Conservation (phyloP, 2,888 invertebrate species). For the Calameuta idolon region DNA sequence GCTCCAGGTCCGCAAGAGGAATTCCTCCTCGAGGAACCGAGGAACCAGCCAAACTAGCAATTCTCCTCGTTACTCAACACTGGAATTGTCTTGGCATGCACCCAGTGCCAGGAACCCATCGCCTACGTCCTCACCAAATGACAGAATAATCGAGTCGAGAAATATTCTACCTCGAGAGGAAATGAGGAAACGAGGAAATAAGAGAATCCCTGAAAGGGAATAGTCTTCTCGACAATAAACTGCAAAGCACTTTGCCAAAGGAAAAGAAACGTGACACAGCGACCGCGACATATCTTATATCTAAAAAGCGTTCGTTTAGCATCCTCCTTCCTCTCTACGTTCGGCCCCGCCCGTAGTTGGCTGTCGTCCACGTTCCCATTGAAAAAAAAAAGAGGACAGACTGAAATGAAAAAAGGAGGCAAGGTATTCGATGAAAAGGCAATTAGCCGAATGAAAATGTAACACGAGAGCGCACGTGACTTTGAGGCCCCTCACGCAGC, state of each 20-base stretch:
- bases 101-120: slow-evolving; percentile 27
- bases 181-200: slow-evolving; percentile 3
- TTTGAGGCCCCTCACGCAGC: slow-evolving; percentile 36
- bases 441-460: slow-evolving; percentile 67
- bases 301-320: no score
- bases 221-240: slow-evolving; percentile 1
- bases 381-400: slow-evolving; percentile 8
- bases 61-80: no score
- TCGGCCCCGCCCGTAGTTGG: no score
- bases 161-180: not conserved
- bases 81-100: slow-evolving; percentile 49
- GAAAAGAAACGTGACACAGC: no score
- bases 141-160: slow-evolving; percentile 51
- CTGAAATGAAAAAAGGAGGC: slow-evolving; percentile 14
- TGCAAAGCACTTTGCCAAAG: no score
- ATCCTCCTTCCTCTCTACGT: no score
- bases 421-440: slow-evolving; percentile 54
- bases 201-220: slow-evolving; percentile 12
- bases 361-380: not conserved
- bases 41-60: no score
- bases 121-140: slow-evolving; percentile 34
- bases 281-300: no score
- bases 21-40: no score
- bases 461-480: slow-evolving; percentile 67
- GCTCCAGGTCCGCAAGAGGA: no score